Evolutionary conservation across 2,888 invertebrate genomes (phyloP), one percentile per base, ranked within the genome.

Genomic region (Phytoseiulus persimilis): DNA sequence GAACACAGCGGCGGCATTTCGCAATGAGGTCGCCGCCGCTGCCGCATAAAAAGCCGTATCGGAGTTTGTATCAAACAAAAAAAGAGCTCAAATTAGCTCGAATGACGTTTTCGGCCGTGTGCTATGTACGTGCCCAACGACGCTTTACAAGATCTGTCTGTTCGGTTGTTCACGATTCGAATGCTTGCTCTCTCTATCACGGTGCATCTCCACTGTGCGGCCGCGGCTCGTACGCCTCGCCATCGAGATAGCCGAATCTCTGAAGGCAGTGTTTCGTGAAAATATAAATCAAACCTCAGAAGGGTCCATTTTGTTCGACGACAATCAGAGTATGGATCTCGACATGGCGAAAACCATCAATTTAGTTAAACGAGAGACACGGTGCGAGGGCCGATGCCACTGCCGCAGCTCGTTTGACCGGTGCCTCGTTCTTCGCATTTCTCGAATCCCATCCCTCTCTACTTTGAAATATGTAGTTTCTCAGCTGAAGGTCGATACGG

Each of bases 251-350:
- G 65, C 65, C 18, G 18, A 6, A 65, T 65, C 65, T 65, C 65
- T 65, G 65, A 28, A 65, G 65, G 65, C 65, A 65, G 65, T 65
- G 65, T 65, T 65, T 65, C 65, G 65, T n/a, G 83, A 87, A 87
- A 32, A 31, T 87, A 87, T 87, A 87, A 87, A 87, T 87, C 87
- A 87, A 87, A 87, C 33, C 87, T 87, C 32, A 87, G 33, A 87
- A 87, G 33, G 87, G 39, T 45, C 87, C 87, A 45, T 87, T 45
- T 39, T 87, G 39, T 32, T 83, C 83, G 45, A n/a, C 32, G 87
- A 39, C 33, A 87, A 39, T 87, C n/a, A 23, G 65, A 6, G 65
- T 65, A 65, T 65, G 65, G 65, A 65, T 65, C 65, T 65, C 65
- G 65, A 65, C 65, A 65, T 65, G 65, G 65, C 65, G 65, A 65